Base-by-base conservation (phyloP, 2,888 invertebrate species). In the Oconnorella tubifera region DNA sequence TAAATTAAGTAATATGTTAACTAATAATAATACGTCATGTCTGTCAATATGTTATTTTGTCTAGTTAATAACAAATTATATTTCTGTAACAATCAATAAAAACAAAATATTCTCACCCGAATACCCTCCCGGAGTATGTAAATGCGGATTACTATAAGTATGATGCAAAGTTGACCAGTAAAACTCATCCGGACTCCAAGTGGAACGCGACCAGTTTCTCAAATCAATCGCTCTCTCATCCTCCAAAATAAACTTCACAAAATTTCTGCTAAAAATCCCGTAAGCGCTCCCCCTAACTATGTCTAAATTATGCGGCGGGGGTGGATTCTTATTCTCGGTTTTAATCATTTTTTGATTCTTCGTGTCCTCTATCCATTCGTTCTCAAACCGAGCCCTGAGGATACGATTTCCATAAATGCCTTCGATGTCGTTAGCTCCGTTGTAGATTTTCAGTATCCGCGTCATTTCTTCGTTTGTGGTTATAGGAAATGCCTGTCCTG, bases 341-440 rank as follows among this genome's bases (percentile, higher is more conserved):
- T 75, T 74, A 49, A 70, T 67, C 1, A 77, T 72, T 0, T 69
- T 69, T 2, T 65, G 32, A 1, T 62, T 66, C 10, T 69, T 66
- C 10, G 62, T 66, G 0, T 66, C 67, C 40, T 71, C 68, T 1
- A 63, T 70, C 68, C 68, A 72, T 48, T 68, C 71, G 58, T 67
- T 63, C 56, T 69, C 65, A 60, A 63, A 70, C 61, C 67, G 68
- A 10, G 62, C 68, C 50, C 65, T 65, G 1, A 76, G 51, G 62
- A 75, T 71, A 6, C 76, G 63, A 1, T 64, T 63, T 0, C 74
- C 75, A 0, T 74, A 75, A 3, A 80, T 72, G 0, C 80, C 79
- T 69, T 81, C 81, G 10, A 81, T 76, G 33, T 80, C 79, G 67
- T 81, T 82, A 33, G 77, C 68, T 28, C 80, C 80, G 65, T 81